Base-by-base conservation (phyloP, 2,888 invertebrate genomes). In the Harpalus rufipes region DNA sequence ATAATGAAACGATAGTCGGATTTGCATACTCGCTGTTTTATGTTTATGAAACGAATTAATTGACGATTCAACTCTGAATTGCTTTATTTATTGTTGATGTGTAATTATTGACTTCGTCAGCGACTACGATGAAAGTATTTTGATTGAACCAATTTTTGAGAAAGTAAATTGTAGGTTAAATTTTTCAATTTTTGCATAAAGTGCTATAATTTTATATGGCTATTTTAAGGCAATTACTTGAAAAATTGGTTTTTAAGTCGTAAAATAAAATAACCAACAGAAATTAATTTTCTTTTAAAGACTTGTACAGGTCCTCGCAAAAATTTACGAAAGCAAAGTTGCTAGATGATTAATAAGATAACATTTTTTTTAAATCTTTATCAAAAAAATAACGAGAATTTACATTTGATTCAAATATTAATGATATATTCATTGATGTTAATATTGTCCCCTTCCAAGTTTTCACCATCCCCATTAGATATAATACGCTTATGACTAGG, bases 1-100 rank as follows among this genome's bases (percentile, higher is more conserved):
- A 74, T 74, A 74, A 74, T 74, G 72, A 41, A 74, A 74, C 41
- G 72, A 74, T 74, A 68, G 44, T 18, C 8, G 8, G 8, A 74
- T 74, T 74, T 74, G 72, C 72, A 74, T 74, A 74, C 41, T 74
- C 72, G 44, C 72, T 7, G 72, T 44, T 74, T 74, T 74, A 74
- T 74, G 72, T 68, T 68, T 68, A 51, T 51, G 44, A 63, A 63
- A 63, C 63, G 63, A 18, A 63, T 63, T 25, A 63, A 63, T 63
- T 63, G 63, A 14, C 18, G 4, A 63, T 63, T 25, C 63, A 63
- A 18, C 63, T 63, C 12, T 2, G 14, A 63, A 63, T 63, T 63
- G 18, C 12, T 63, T 63, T 63, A 59, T 59, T 21, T 63, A 21
- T 63, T 63, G 7, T 21, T 21, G 18, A 25, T 63, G 18, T 18